phyloP scores from a whole-genome alignment of 2,888 invertebrate species.

The Drosophila gaucha region DNA sequence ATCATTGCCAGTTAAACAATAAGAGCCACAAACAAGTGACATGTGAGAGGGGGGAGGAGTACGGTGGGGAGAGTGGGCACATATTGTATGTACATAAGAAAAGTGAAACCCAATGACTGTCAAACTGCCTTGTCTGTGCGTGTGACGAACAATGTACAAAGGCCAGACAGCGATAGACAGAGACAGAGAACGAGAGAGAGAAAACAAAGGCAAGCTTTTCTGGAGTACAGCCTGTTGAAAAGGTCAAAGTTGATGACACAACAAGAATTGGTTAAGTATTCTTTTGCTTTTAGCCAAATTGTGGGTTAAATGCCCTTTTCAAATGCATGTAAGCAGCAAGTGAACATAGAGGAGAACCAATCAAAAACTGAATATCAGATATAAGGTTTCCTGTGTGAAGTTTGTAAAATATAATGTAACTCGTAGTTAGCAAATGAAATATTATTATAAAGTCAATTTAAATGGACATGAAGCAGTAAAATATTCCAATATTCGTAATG shows the following conservation, averaged over 20 bases:
- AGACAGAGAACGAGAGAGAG: background rate
- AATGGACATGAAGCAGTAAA: no score
- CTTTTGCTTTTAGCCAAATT: background rate
- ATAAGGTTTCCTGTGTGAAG: background rate
- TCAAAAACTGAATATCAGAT: background rate
- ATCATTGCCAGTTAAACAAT: slow-evolving; percentile 76
- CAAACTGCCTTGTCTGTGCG: slow-evolving; percentile 49
- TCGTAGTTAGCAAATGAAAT: background rate
- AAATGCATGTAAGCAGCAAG: background rate
- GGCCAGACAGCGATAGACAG: background rate
- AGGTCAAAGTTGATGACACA: slow-evolving; percentile 64
- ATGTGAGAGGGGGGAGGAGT: slow-evolving; percentile 16
- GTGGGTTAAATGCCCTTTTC: slow-evolving; percentile 4
- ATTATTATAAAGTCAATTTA: no score
- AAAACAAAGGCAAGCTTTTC: slow-evolving; percentile 11
- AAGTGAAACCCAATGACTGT: slow-evolving; percentile 64
- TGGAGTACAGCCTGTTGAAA: slow-evolving; percentile 56
- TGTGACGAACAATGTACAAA: slow-evolving; percentile 28
- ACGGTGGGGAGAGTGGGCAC: background rate
- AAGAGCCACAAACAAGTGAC: slow-evolving; percentile 53
- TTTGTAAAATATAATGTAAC: no score
- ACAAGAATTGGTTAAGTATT: slow-evolving; percentile 19
- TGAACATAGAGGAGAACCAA: background rate
- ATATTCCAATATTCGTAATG: no score
- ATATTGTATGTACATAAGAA: slow-evolving; percentile 28